Evolutionary conservation across 2,797 vertebrate species (phyloP).

Genomic region (Poeciliopsis gracilis): DNA sequence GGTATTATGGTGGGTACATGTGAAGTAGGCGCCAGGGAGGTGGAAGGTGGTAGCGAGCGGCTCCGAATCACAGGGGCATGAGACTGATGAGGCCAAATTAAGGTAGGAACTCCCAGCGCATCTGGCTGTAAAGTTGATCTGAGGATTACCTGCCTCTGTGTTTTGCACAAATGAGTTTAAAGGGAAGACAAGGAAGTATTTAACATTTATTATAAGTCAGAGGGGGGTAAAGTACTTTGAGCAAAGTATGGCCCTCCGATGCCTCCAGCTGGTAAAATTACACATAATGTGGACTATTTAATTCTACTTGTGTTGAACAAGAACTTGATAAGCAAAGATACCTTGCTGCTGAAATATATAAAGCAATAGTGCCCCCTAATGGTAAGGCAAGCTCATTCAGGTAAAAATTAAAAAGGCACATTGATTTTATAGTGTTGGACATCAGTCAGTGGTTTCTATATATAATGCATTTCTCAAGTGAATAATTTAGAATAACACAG

Average conservation of each 20-base stretch:
- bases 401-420: background rate
- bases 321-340: slow-evolving; percentile 27
- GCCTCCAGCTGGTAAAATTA: slow-evolving; percentile 6
- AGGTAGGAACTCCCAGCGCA: slow-evolving; percentile 78
- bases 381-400: slow-evolving; percentile 9
- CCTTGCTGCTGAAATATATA: slow-evolving; percentile 20
- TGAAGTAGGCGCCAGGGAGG: slow-evolving; percentile 73
- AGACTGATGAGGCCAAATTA: slow-evolving; percentile 85
- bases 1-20: slow-evolving; percentile 62
- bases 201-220: slow-evolving; percentile 6
- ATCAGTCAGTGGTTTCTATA: background rate
- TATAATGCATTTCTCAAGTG: background rate
- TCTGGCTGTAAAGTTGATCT: slow-evolving; percentile 87
- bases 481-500: background rate
- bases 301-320: slow-evolving; percentile 24
- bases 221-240: slow-evolving; percentile 11
- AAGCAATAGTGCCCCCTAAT: slow-evolving; percentile 67
- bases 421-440: background rate
- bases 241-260: slow-evolving; percentile 8
- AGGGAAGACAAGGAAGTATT: slow-evolving; percentile 22
- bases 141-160: slow-evolving; percentile 84
- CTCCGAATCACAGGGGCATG: slow-evolving; percentile 87
- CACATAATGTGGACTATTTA: slow-evolving; percentile 25
- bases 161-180: slow-evolving; percentile 64
- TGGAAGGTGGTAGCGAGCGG: slow-evolving; percentile 84